These are phyloP conservation scores for Drosophila demipolita DNA, from an alignment of 2,888 invertebrate genomes.

Conservation along the genomic window DNA sequence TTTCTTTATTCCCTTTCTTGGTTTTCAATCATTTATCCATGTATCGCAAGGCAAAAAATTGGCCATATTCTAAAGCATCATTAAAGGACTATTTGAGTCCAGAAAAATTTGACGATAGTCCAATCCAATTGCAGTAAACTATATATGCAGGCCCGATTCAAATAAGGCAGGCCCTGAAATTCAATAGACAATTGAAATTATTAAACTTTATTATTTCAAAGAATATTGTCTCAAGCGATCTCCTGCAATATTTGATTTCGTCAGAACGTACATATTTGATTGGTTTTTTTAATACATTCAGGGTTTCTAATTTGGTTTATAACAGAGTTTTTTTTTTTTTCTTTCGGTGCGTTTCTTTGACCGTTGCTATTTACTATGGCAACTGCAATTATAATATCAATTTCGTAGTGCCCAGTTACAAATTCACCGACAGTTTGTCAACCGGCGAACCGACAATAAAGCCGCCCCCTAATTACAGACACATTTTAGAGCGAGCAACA, in stretches of 20 bases:
- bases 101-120: neutral
- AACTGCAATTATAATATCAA: conserved; percentile 43
- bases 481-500: neutral
- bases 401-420: conserved; percentile 50
- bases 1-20: neutral
- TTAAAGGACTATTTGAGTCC: neutral
- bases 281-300: neutral
- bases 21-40: neutral
- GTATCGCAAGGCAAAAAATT: neutral
- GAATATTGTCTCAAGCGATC: neutral
- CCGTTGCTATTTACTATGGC: conserved; percentile 9
- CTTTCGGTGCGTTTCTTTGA: neutral
- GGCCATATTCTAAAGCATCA: neutral
- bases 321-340: neutral
- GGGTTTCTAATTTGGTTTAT: neutral
- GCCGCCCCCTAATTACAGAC: conserved; percentile 72
- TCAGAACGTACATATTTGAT: neutral
- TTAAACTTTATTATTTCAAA: neutral
- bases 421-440: conserved; percentile 68
- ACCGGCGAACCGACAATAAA: conserved; percentile 65
- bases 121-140: neutral
- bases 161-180: too few relatives aligned
- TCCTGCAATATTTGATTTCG: neutral
- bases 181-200: neutral
- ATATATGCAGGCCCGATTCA: neutral